Conservation (phyloP, 2,797 vertebrate species). For the Rhinichthys osculus region DNA sequence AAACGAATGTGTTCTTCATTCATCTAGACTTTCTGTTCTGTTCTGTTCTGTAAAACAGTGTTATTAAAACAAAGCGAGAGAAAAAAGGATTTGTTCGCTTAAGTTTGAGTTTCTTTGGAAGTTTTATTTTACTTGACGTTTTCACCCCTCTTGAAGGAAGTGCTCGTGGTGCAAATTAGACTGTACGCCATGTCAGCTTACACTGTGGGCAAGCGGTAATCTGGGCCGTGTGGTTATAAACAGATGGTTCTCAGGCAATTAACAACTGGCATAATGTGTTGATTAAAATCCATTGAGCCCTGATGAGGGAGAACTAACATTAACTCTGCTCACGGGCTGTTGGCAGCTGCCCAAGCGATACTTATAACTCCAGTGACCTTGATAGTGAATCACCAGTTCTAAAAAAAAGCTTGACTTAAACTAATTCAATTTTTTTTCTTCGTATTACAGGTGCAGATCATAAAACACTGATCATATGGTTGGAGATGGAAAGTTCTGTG, state of each 20-base stretch:
- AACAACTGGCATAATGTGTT: slow-evolving; percentile 88
- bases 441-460: neutral
- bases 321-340: slow-evolving; percentile 71
- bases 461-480: slow-evolving; percentile 7
- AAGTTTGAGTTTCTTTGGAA: slow-evolving; percentile 26
- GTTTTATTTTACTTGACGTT: slow-evolving; percentile 45
- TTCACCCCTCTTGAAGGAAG: slow-evolving; percentile 71
- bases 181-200: slow-evolving; percentile 76
- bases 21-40: slow-evolving; percentile 12
- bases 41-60: neutral
- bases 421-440: neutral
- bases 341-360: slow-evolving; percentile 68
- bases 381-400: slow-evolving; percentile 60
- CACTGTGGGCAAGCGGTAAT: slow-evolving; percentile 75
- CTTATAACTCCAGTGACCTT: slow-evolving; percentile 70
- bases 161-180: slow-evolving; percentile 77
- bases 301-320: slow-evolving; percentile 73
- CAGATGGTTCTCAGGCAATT: slow-evolving; percentile 87
- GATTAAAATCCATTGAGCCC: slow-evolving; percentile 85
- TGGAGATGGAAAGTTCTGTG: neutral
- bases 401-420: slow-evolving; percentile 30
- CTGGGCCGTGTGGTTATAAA: slow-evolving; percentile 78
- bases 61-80: slow-evolving; percentile 5
- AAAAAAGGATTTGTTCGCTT: neutral
- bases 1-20: neutral